Evolutionary conservation across 2,797 vertebrate genomes (phyloP), one percentile per base, ranked within the genome.

Genomic region (Phoxinus dragarum): DNA sequence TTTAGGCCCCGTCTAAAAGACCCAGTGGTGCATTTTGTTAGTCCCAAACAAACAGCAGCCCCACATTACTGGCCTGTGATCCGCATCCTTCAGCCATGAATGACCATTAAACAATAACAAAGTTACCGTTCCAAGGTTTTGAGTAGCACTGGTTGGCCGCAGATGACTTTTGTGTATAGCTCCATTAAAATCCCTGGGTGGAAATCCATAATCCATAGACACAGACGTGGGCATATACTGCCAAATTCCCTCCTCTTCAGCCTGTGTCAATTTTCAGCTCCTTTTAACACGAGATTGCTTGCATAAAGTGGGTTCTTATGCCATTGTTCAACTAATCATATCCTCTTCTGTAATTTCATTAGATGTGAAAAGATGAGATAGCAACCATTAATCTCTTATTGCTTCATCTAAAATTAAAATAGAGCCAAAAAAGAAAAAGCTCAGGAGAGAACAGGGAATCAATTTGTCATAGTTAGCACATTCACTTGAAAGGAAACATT

Each of bases 281-380:
- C 92, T 89, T 93, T 92, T 91, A 92, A 93, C 88, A 90, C 91
- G 93, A 93, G 93, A 95, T 94, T 90, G 92, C 91, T 91, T 93
- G 93, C 92, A 94, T 92, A 94, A 93, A 95, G 93, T 92, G 92
- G 90, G 92, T 95, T 94, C 94, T 95, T 92, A 93, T 92, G 92
- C 92, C 92, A 95, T 95, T 96, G 95, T 94, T 95, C 92, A 89
- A 91, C 92, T 94, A 95, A 96, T 95, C 94, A 93, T 92, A 94
- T 95, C 94, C 94, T 96, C 94, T 96, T 94, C 93, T 95, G 94
- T 93, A 93, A 94, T 94, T 95, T 94, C 94, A 94, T 87, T 88
- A 92, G 93, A 94, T 94, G 93, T 94, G 93, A 94, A 94, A 95
- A 94, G 95, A 96, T 94, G 94, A 95, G 95, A 95, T 93, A 94